Base-by-base conservation (phyloP, 2,113 vertebrate genomes). In the Rhegmatorhina hoffmannsi region DNA sequence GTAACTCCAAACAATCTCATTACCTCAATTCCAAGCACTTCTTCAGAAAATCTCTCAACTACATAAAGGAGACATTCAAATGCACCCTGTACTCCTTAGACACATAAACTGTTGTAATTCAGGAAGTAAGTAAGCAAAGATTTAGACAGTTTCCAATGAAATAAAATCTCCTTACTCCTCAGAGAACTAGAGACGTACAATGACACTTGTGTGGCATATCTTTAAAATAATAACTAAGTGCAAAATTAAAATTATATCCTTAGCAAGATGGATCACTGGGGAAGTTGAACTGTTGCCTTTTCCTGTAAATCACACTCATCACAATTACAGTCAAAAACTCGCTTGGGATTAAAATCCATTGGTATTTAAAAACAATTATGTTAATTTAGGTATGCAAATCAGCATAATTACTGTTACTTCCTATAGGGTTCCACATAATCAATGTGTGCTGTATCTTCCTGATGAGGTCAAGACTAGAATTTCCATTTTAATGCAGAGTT, bases 291-390 rank as follows among this genome's bases (percentile, higher is more conserved):
- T 67, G 58, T 84, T 96, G 58, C 52, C 44, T 97, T 91, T 87
- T 94, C 56, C 77, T 75, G 36, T 95, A 95, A 94, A 91, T 79
- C 49, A 43, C 43, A 47, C 18, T 95, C 75, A 77, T 87, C 93
- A 95, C 69, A 50, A 95, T 95, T 97, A 93, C 74, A 97, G 53
- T 82, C 92, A 73, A 94, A 89, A 94, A 56, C 64, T 94, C 44
- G 0, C 94, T 75, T 78, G 95, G 69, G 93, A 62, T 92, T 96
- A 94, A 94, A 96, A 96, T 67, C 64, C 16, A 50, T 62, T 95
- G 96, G 40, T 88, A 90, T 91, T 97, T 97, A 69, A 95, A 95
- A 97, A 87, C 52, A 96, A 92, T 93, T 96, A 92, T 93, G 90
- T 60, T 95, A 96, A 97, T 96, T 94, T 93, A 84, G 7, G 29